Conservation (phyloP, 2,113 vertebrate species). For the Saccopteryx bilineata region DNA sequence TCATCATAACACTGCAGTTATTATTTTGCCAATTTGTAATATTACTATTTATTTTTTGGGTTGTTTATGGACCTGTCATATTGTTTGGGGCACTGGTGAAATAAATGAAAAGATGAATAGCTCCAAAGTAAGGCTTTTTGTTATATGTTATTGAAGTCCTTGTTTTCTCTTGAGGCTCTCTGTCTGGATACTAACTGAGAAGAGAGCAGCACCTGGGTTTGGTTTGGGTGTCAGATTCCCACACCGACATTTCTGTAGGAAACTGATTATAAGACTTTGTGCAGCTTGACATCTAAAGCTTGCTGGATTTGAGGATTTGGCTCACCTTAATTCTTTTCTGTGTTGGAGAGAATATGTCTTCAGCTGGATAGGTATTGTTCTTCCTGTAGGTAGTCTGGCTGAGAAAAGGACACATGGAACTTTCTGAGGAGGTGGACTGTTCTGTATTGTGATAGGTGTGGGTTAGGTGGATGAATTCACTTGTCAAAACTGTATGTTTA, state of each 20-base stretch:
- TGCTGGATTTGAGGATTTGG: background rate
- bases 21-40: background rate
- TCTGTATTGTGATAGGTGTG: background rate
- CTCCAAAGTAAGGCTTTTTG: background rate
- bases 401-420: background rate
- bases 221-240: slow-evolving; percentile 24
- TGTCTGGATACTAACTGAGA: background rate
- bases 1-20: background rate
- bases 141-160: background rate
- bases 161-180: background rate
- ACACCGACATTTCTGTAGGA: background rate
- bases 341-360: background rate
- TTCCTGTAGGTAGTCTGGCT: background rate
- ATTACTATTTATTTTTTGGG: background rate
- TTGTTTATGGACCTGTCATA: background rate
- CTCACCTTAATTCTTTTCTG: slow-evolving; percentile 23
- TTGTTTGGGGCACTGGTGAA: background rate
- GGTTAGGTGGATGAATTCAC: background rate
- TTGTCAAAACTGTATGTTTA: background rate
- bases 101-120: slow-evolving; percentile 13
- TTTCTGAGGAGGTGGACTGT: background rate
- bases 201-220: background rate
- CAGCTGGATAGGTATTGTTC: background rate
- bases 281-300: slow-evolving; percentile 7
- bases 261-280: slow-evolving; percentile 26